Evolutionary conservation across 2,888 invertebrate genomes (phyloP).

Genomic region (Orthonychiurus folsomi): DNA sequence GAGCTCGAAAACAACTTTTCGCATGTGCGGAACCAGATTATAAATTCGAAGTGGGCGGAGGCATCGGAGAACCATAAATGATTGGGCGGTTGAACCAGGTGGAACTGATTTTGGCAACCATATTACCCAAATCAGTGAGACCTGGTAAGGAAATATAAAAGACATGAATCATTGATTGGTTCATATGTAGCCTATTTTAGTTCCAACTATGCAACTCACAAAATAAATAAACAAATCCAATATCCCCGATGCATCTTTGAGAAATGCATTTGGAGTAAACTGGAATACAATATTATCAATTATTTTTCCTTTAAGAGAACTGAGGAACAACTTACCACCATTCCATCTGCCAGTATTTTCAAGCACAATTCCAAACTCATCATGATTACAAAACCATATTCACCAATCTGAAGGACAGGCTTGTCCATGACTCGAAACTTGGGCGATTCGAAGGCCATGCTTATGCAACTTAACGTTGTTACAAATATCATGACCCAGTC

Average conservation of each 20-base stretch:
- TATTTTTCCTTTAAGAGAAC: too few species aligned
- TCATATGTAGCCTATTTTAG: slow-evolving; percentile 10
- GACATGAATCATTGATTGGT: too few species aligned
- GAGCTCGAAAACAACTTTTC: slow-evolving; percentile 96
- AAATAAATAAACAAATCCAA: slow-evolving; percentile 95
- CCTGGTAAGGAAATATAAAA: slow-evolving; percentile 55
- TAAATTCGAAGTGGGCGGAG: slow-evolving; percentile 93
- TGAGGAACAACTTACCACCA: too few species aligned
- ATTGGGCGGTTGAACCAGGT: slow-evolving; percentile 85
- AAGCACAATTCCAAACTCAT: slow-evolving; percentile 94
- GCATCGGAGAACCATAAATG: slow-evolving; percentile 92
- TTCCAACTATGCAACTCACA: too few species aligned
- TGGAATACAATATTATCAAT: too few species aligned
- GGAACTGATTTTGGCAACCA: slow-evolving; percentile 94
- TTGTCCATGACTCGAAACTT: slow-evolving; percentile 87
- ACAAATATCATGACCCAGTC: slow-evolving; percentile 99
- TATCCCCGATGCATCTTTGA: slow-evolving; percentile 93
- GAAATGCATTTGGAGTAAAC: slow-evolving; percentile 98
- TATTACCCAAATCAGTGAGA: slow-evolving; percentile 85
- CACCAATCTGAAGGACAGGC: slow-evolving; percentile 83
- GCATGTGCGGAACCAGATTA: slow-evolving; percentile 96
- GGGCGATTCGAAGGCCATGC: slow-evolving; percentile 99
- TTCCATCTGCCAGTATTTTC: slow-evolving; percentile 92
- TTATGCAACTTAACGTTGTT: slow-evolving; percentile 79
- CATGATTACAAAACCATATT: slow-evolving; percentile 93